These are phyloP conservation scores for Acipenser oxyrinchus DNA, from an alignment of 2,797 vertebrate genomes.

Conservation along the genomic window DNA sequence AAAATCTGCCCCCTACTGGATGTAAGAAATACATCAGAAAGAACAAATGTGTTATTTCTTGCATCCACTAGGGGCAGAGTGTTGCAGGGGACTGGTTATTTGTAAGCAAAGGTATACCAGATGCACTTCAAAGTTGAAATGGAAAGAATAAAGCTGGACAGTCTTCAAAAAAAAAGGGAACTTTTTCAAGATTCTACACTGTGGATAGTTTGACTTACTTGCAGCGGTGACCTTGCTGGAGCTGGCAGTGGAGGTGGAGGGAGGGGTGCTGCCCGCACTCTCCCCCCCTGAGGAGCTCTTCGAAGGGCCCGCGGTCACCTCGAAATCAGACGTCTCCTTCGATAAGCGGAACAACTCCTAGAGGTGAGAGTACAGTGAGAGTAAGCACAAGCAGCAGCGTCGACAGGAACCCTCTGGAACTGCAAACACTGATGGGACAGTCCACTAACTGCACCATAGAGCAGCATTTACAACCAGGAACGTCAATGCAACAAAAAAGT, in stretches of 20 bases:
- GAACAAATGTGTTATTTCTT: no score
- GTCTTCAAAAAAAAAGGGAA: no score
- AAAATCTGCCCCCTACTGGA: no score
- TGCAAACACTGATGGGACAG: background rate
- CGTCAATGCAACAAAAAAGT: no score
- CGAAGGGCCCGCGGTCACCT: conserved; percentile 55
- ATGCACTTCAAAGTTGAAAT: no score
- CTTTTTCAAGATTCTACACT: no score
- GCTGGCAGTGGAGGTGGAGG: conserved; percentile 38
- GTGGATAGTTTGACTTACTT: conserved; percentile 33
- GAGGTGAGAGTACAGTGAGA: conserved; percentile 5
- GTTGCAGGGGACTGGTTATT: no score
- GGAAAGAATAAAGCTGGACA: no score
- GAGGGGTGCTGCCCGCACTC: conserved; percentile 65
- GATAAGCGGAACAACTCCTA: conserved; percentile 89
- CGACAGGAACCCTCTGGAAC: background rate
- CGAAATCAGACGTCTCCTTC: conserved; percentile 81
- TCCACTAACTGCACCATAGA: no score
- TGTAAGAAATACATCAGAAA: no score
- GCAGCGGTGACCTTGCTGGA: conserved; percentile 36
- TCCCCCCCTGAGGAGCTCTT: conserved; percentile 67
- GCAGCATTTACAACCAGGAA: no score
- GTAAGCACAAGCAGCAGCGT: background rate
- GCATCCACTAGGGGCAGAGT: no score
- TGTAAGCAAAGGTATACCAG: background rate